These are phyloP conservation scores for Pseudococcus viburni DNA, from an alignment of 2,888 invertebrate genomes.

Conservation along the genomic window DNA sequence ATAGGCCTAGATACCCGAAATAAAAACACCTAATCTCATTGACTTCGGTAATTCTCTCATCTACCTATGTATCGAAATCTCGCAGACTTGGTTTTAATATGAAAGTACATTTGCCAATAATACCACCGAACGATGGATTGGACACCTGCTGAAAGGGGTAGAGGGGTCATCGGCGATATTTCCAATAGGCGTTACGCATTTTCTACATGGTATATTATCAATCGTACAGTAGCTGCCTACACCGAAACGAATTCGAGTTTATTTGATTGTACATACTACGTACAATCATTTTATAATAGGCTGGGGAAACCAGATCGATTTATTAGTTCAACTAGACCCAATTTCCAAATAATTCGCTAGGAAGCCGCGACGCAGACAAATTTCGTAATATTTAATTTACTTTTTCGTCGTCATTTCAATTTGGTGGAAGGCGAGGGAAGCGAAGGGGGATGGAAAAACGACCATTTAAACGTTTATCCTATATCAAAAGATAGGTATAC, in stretches of 20 bases:
- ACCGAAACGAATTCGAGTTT: conserved; percentile 19
- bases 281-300: conserved; percentile 6
- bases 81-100: neutral
- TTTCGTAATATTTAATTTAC: conserved; percentile 23
- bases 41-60: neutral
- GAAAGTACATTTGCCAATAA: conserved; percentile 7
- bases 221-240: neutral
- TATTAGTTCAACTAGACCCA: conserved; percentile 23
- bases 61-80: neutral
- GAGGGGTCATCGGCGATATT: conserved; percentile 10
- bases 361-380: neutral
- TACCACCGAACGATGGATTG: neutral
- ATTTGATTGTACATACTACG: conserved; percentile 2
- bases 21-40: neutral
- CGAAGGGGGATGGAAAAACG: neutral
- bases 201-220: neutral
- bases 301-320: conserved; percentile 22
- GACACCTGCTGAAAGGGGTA: neutral
- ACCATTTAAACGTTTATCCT: neutral
- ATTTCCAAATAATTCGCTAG: conserved; percentile 14
- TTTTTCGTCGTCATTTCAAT: neutral
- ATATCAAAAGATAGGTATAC: neutral
- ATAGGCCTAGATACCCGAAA: neutral
- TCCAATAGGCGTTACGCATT: conserved; percentile 39
- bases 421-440: neutral